Evolutionary conservation across 2,113 vertebrate genomes (phyloP).

Genomic region (Callionymus lyra): DNA sequence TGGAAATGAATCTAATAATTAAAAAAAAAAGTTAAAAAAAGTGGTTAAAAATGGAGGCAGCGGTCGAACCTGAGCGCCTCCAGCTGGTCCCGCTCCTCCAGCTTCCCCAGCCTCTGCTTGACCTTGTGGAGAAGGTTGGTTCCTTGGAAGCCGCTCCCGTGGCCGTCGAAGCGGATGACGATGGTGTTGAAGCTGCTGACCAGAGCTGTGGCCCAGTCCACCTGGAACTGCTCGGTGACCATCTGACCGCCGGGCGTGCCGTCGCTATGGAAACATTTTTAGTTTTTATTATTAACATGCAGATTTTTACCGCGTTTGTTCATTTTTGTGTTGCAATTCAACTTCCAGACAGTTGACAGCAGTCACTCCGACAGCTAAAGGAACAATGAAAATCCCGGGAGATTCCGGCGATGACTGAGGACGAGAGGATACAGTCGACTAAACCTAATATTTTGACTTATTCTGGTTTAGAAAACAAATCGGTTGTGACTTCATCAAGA

Average conservation of each 20-base stretch:
- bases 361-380: too few species aligned
- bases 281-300: background rate
- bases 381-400: too few species aligned
- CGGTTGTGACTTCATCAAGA: too few species aligned
- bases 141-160: conserved; percentile 90
- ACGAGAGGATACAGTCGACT: too few species aligned
- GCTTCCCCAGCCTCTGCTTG: conserved; percentile 69
- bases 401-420: too few species aligned
- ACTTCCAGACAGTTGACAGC: too few species aligned
- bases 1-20: conserved; percentile 72
- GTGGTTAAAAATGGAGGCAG: background rate
- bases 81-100: conserved; percentile 84
- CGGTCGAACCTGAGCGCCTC: conserved; percentile 77
- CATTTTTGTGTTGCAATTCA: too few species aligned
- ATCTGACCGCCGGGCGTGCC: conserved; percentile 86
- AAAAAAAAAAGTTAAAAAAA: conserved; percentile 2
- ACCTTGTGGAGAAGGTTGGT: conserved; percentile 87
- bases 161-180: conserved; percentile 83
- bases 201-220: conserved; percentile 86
- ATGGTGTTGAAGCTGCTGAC: conserved; percentile 84
- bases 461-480: too few species aligned
- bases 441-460: too few species aligned
- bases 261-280: conserved; percentile 61
- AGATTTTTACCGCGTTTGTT: too few species aligned
- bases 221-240: conserved; percentile 79